phyloP scores from a whole-genome alignment of 2,113 vertebrate genomes.

The Cyprinodon tularosa region DNA sequence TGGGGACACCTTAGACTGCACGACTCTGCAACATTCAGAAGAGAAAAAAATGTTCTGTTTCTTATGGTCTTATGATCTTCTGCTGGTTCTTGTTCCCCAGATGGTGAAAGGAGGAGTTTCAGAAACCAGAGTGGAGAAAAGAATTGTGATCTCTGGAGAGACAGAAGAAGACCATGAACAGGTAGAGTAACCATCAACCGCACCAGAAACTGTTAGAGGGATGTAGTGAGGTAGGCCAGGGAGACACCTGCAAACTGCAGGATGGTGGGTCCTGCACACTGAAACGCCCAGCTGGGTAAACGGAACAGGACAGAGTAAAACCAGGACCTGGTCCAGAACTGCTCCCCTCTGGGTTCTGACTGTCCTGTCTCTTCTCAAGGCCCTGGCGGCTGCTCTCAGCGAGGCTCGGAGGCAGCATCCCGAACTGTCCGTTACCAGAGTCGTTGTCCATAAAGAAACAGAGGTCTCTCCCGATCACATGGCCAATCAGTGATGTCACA shows the following conservation, averaged over 20 bases:
- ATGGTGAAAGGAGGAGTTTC: constrained; percentile 95
- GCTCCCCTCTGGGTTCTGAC: constrained; percentile 8
- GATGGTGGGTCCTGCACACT: not conserved
- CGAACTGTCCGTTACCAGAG: constrained; percentile 97
- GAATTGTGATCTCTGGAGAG: constrained; percentile 97
- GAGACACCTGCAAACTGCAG: not conserved
- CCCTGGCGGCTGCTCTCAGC: constrained; percentile 94
- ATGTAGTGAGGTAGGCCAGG: no score
- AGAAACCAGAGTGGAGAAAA: constrained; percentile 95
- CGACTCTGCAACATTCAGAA: not conserved
- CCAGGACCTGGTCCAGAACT: not conserved
- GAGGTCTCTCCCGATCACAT: constrained; percentile 89
- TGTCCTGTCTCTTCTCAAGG: constrained; percentile 80
- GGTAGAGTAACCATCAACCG: constrained; percentile 35
- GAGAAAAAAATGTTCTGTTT: not conserved
- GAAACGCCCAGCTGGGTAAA: no score
- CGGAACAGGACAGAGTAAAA: not conserved
- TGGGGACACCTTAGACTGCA: not conserved
- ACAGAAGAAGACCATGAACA: constrained; percentile 92
- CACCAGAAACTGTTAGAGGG: not conserved
- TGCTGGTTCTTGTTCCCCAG: constrained; percentile 65
- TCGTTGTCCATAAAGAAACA: constrained; percentile 98
- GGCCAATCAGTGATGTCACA: constrained; percentile 50
- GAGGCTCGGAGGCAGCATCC: constrained; percentile 97
- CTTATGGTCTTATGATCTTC: not conserved